Conservation (phyloP, 2,888 invertebrate species). For the Aquatica leii region DNA sequence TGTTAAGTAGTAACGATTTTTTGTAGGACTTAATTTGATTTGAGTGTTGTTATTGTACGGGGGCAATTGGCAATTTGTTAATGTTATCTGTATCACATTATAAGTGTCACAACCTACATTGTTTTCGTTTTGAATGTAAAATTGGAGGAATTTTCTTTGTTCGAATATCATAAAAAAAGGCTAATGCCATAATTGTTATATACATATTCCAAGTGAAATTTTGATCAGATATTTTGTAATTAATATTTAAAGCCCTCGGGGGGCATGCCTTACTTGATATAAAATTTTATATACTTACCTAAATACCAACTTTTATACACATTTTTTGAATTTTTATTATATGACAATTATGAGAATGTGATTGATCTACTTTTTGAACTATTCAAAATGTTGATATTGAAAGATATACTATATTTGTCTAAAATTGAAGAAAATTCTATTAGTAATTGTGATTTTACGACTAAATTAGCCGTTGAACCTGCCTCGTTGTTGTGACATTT, state of each 20-base stretch:
- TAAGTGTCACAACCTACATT: constrained; percentile 30
- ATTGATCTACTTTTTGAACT: constrained; percentile 21
- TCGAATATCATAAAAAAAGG: constrained; percentile 42
- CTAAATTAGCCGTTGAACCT: constrained; percentile 15
- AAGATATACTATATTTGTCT: constrained; percentile 27
- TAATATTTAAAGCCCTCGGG: constrained; percentile 52
- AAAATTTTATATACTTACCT: constrained; percentile 48
- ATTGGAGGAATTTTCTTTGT: constrained; percentile 7
- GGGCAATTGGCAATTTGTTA: constrained; percentile 30
- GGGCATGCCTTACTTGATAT: constrained; percentile 53
- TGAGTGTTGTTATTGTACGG: constrained; percentile 34
- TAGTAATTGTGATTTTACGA: constrained; percentile 21
- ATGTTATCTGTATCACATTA: constrained; percentile 27
- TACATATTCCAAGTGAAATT: background rate
- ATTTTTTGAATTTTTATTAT: constrained; percentile 46
- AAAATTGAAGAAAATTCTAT: constrained; percentile 13
- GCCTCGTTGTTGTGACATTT: constrained; percentile 36
- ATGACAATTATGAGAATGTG: constrained; percentile 19
- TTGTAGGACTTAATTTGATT: constrained; percentile 30
- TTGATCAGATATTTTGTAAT: constrained; percentile 41
- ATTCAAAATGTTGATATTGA: constrained; percentile 27
- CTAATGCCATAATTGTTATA: constrained; percentile 21
- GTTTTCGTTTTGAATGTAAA: constrained; percentile 17
- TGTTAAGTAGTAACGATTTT: constrained; percentile 25
- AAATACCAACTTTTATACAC: constrained; percentile 52